Evolutionary conservation across 2,113 vertebrate species (phyloP).

Genomic region (Parus major): DNA sequence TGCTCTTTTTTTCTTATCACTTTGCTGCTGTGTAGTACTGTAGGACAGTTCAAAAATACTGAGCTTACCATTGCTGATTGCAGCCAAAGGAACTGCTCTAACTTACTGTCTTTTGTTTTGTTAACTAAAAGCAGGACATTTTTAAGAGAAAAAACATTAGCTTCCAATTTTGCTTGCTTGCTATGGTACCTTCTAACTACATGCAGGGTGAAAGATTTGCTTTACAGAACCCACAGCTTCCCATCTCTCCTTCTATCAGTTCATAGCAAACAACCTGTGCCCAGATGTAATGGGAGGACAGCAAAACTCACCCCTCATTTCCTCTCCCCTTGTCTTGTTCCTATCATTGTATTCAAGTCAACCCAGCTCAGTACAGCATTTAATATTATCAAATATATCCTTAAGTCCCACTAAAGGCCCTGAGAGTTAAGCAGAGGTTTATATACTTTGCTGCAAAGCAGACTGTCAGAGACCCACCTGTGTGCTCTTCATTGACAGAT

Average conservation of each 20-base stretch:
- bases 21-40: neutral
- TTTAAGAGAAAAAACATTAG: neutral
- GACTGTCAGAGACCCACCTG: neutral
- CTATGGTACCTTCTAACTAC: neutral
- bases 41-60: neutral
- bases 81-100: neutral
- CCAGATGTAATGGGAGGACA: neutral
- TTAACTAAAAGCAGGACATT: neutral
- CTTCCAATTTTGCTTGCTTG: neutral
- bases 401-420: neutral
- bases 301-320: neutral
- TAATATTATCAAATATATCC: neutral
- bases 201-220: neutral
- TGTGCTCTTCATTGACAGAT: neutral
- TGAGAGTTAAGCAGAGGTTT: neutral
- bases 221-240: neutral
- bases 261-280: neutral
- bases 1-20: neutral
- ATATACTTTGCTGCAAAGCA: neutral
- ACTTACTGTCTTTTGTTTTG: neutral
- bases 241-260: neutral
- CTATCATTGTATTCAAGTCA: neutral
- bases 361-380: neutral
- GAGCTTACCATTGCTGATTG: neutral
- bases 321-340: neutral